Percentiles rank a stretch among this genome's conserved stretches.
Evolutionary conservation across 2,888 invertebrate species (phyloP).

Genomic region (Didymodactylos carnosus): DNA sequence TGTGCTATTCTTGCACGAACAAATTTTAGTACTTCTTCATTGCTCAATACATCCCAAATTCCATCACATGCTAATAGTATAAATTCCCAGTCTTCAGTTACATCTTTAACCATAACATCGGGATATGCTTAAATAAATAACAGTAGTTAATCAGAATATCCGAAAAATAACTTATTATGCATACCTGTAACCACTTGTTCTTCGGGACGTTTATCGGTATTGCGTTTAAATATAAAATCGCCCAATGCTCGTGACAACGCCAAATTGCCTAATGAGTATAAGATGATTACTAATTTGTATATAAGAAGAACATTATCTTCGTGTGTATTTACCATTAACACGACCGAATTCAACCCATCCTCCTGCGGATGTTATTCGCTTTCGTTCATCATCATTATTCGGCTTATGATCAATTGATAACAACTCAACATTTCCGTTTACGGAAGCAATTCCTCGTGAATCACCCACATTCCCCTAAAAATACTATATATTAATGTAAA

Average conservation of each 20-base stretch:
- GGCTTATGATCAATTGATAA: constrained; percentile 87
- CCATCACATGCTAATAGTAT: constrained; percentile 90
- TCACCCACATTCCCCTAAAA: constrained; percentile 75
- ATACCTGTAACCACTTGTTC: constrained; percentile 72
- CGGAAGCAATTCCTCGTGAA: constrained; percentile 73
- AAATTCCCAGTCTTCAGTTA: constrained; percentile 83
- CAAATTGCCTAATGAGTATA: constrained; percentile 42
- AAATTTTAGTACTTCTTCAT: constrained; percentile 76
- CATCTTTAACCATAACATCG: constrained; percentile 59
- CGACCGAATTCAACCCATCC: constrained; percentile 91
- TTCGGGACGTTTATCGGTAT: constrained; percentile 59
- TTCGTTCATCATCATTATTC: constrained; percentile 61
- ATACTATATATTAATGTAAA: neutral
- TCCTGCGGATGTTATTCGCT: constrained; percentile 71
- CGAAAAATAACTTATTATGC: neutral
- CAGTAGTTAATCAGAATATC: neutral
- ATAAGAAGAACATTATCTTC: too few species aligned
- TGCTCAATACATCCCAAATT: constrained; percentile 93
- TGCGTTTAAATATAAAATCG: constrained; percentile 85
- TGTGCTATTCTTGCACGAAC: constrained; percentile 59
- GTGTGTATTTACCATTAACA: constrained; percentile 47
- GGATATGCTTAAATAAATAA: constrained; percentile 49
- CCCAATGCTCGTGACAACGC: constrained; percentile 86
- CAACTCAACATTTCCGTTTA: constrained; percentile 54
- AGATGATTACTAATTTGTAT: neutral